Evolutionary conservation across 2,113 vertebrate species (phyloP), one percentile per base, ranked within the genome.

Genomic region (Dicaeum eximium): DNA sequence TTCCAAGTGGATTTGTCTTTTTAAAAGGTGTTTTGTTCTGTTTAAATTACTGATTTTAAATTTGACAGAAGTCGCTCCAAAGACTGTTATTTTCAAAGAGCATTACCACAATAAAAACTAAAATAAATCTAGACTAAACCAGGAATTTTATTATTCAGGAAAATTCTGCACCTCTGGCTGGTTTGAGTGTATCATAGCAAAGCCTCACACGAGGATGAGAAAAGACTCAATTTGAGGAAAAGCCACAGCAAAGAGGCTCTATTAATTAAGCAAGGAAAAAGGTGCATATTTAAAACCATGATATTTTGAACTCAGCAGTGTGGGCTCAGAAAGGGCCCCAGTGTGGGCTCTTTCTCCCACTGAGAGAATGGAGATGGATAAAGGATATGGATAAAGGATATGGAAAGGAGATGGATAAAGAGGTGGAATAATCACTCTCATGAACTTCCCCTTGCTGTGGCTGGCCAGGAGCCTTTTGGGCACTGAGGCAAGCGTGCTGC

Each of bases 311-410:
- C 56, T 72, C 16, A 19, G 14, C 57, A 42, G 15, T 2, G 18
- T 33, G 37, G 45, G 38, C 69, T 80, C 33, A 73, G 57, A 47
- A 38, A 18, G 57, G 13, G 22, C 47, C 21, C 16, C 67, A 62
- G 33, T 2, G 38, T 4, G 8, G 50, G 50, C 2, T 44, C 18
- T 8, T 80, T 7, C 30, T 37, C 0, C 19, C n/a, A n/a, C n/a
- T n/a, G n/a, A n/a, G n/a, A n/a, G n/a, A n/a, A n/a, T 87, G 56
- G 35, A 54, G 44, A 27, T 3, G 11, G 17, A 42, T 33, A 25
- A n/a, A 79, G 77, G n/a, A n/a, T n/a, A n/a, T n/a, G n/a, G n/a
- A n/a, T n/a, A n/a, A n/a, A n/a, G n/a, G n/a, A n/a, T n/a, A n/a
- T n/a, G n/a, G n/a, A n/a, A n/a, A 90, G 56, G 35, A 54, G 44